Evolutionary conservation across 2,113 vertebrate genomes (phyloP).

Genomic region (Cyprinodon variegatus): DNA sequence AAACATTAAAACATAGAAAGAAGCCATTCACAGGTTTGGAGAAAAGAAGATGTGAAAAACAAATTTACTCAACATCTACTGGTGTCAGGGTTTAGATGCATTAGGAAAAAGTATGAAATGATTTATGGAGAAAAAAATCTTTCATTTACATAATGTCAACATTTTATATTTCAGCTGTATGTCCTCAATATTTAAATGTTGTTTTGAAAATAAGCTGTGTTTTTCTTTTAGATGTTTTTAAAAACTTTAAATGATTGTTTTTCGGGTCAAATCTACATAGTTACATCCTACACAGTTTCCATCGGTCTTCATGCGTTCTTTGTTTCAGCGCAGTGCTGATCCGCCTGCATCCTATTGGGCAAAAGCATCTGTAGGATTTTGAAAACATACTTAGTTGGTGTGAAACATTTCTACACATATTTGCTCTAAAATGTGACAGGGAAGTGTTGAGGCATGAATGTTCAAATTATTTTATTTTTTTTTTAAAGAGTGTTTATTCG

Average conservation of each 20-base stretch:
- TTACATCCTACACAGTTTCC: not conserved
- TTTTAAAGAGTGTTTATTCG: not conserved
- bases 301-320: not conserved
- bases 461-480: too few relatives aligned
- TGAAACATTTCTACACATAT: not conserved
- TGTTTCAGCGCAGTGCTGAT: not conserved
- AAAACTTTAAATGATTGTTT: not conserved
- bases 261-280: not conserved
- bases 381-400: not conserved
- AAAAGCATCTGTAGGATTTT: not conserved
- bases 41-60: conserved; percentile 44
- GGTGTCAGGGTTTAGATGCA: too few relatives aligned
- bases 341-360: not conserved
- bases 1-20: not conserved
- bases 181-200: not conserved
- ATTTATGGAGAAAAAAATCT: too few relatives aligned
- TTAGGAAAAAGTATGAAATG: too few relatives aligned
- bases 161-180: not conserved
- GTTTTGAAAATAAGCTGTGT: not conserved
- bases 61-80: conserved; percentile 36
- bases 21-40: not conserved
- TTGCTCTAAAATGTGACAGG: not conserved
- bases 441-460: not conserved
- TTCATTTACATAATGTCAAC: too few relatives aligned
- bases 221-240: not conserved